Conservation (phyloP, 2,888 invertebrate genomes). For the Leptarthrus brevirostris region DNA sequence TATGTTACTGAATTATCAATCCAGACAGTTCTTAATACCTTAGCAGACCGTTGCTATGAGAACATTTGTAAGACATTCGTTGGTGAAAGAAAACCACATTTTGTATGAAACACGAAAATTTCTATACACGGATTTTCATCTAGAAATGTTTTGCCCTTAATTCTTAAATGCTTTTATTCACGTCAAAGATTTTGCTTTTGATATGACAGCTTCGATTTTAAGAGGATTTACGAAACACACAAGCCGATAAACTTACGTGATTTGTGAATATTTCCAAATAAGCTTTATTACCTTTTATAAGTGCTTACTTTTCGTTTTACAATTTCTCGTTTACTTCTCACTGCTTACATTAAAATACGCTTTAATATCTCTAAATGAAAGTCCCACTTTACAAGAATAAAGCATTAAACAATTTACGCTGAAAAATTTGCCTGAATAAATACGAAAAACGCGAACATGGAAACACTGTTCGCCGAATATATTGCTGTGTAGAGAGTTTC, state of each 20-base stretch:
- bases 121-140: no score
- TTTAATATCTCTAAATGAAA: conserved; percentile 18
- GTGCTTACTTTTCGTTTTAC: background rate
- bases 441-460: no score
- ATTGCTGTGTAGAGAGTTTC: background rate
- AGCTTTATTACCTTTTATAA: conserved; percentile 5
- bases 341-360: background rate
- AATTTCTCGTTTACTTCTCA: background rate
- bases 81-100: no score
- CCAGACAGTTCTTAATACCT: no score
- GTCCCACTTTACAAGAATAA: conserved; percentile 37
- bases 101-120: no score
- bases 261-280: background rate
- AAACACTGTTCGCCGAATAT: no score
- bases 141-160: no score
- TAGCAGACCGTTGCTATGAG: no score
- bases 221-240: conserved; percentile 2
- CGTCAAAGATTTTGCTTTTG: no score
- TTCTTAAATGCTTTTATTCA: no score
- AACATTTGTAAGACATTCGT: no score
- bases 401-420: conserved; percentile 28
- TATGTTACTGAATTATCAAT: no score
- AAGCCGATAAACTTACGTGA: conserved; percentile 8
- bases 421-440: conserved; percentile 5
- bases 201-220: background rate